These are phyloP conservation scores for Rhadina sibilatrix DNA, from an alignment of 2,113 vertebrate species.

Conservation along the genomic window DNA sequence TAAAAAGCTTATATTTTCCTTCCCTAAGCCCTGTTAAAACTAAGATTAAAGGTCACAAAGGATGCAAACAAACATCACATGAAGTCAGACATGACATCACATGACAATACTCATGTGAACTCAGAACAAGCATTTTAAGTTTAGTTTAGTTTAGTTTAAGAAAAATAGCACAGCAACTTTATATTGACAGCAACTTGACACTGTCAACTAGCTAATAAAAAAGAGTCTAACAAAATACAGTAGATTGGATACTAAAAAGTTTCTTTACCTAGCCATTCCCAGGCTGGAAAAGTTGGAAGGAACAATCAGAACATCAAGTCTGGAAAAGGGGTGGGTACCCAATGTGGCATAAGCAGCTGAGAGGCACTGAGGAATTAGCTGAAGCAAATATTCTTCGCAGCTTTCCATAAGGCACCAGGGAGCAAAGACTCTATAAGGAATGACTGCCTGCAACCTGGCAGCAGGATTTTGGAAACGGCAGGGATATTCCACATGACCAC, in stretches of 20 bases:
- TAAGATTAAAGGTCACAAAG: conserved; percentile 22
- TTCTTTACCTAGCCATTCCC: conserved; percentile 95
- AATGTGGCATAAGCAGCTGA: conserved; percentile 82
- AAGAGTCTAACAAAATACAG: neutral
- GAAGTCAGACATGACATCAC: neutral
- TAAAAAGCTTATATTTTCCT: conserved; percentile 31
- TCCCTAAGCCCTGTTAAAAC: neutral
- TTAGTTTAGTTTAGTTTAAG: neutral
- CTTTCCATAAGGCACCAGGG: conserved; percentile 73
- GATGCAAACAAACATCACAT: neutral
- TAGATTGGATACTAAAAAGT: neutral
- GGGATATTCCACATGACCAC: conserved; percentile 87
- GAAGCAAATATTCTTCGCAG: conserved; percentile 77
- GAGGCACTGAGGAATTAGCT: conserved; percentile 82
- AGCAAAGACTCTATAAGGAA: conserved; percentile 89
- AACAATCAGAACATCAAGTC: conserved; percentile 91
- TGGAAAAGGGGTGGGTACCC: conserved; percentile 91
- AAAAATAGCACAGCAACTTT: neutral
- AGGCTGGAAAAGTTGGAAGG: conserved; percentile 92
- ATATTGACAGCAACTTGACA: neutral
- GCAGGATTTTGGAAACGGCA: conserved; percentile 82
- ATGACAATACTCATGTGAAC: neutral
- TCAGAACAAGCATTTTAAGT: neutral
- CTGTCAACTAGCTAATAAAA: neutral
- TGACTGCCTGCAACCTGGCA: conserved; percentile 75